Evolutionary conservation across 2,113 vertebrate species (phyloP).

Genomic region (Blennius ocellaris): DNA sequence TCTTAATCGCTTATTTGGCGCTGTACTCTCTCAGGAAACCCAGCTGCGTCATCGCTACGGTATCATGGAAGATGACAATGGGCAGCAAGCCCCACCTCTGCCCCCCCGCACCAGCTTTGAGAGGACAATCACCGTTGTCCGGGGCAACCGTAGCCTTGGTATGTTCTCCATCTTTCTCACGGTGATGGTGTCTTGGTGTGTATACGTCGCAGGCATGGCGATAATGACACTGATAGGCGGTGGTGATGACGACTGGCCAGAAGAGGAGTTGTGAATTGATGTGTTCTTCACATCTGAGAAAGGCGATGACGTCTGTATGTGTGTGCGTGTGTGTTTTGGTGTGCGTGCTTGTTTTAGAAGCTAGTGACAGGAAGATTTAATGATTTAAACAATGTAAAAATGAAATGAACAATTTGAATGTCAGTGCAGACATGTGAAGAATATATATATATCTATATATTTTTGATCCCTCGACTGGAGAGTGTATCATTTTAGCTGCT

Average conservation of each 20-base stretch:
- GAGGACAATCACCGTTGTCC: constrained; percentile 91
- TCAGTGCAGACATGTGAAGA: not conserved
- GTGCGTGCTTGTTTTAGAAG: not conserved
- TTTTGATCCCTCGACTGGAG: constrained; percentile 38
- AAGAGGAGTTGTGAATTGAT: constrained; percentile 66
- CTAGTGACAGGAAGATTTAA: not conserved
- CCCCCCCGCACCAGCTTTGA: constrained; percentile 82
- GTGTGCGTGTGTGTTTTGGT: constrained; percentile 5
- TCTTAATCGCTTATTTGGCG: no score
- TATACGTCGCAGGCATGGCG: constrained; percentile 76
- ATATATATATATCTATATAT: constrained; percentile 6
- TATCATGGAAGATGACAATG: constrained; percentile 69
- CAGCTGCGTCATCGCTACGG: constrained; percentile 72
- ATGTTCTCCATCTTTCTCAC: constrained; percentile 81
- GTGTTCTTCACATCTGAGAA: constrained; percentile 33
- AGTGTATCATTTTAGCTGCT: constrained; percentile 28
- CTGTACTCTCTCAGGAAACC: constrained; percentile 74
- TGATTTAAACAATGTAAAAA: not conserved
- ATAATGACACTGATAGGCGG: constrained; percentile 72
- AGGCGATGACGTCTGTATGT: constrained; percentile 16
- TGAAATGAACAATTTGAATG: not conserved
- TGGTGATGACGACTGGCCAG: constrained; percentile 64
- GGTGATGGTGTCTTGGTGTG: constrained; percentile 67
- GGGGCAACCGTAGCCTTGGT: constrained; percentile 98
- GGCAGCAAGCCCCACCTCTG: constrained; percentile 59